A percentile compares a stretch with the other conserved stretches of the same genome.
Evolutionary conservation across 1,140 invertebrate species (phyloP).

Genomic region (Bombus picipes): DNA sequence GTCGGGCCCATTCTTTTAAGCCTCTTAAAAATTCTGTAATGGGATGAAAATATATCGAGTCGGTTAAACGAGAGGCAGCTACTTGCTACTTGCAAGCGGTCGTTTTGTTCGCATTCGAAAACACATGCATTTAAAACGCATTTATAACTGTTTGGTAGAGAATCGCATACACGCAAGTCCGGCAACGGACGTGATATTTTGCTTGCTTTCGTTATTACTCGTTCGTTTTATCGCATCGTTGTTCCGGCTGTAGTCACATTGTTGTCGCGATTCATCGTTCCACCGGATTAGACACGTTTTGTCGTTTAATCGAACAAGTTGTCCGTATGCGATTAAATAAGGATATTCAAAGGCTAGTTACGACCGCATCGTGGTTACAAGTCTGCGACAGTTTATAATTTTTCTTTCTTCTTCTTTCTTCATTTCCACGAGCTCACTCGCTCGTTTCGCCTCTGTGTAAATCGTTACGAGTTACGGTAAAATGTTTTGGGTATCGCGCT

Average conservation of each 20-base stretch:
- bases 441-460: not conserved
- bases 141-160: not conserved
- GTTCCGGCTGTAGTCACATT: not conserved
- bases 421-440: not conserved
- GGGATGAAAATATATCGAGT: not conserved
- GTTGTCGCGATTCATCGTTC: slow-evolving; percentile 21
- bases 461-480: not conserved
- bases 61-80: not conserved
- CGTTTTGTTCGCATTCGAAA: not conserved
- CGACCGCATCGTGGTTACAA: not conserved
- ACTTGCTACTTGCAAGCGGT: too few species aligned
- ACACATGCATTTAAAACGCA: not conserved
- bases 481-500: not conserved
- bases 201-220: not conserved
- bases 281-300: slow-evolving; percentile 7
- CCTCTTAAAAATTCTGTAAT: not conserved
- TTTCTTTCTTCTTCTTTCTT: not conserved
- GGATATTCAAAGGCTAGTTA: slow-evolving; percentile 23
- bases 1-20: too few species aligned
- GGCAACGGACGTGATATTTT: too few species aligned
- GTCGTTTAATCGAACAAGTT: slow-evolving; percentile 27
- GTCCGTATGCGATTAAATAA: not conserved
- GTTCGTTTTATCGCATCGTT: not conserved
- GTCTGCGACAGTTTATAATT: not conserved
- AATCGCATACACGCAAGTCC: not conserved